Base-by-base conservation (phyloP, 2,113 vertebrate species). In the Mola mola region DNA sequence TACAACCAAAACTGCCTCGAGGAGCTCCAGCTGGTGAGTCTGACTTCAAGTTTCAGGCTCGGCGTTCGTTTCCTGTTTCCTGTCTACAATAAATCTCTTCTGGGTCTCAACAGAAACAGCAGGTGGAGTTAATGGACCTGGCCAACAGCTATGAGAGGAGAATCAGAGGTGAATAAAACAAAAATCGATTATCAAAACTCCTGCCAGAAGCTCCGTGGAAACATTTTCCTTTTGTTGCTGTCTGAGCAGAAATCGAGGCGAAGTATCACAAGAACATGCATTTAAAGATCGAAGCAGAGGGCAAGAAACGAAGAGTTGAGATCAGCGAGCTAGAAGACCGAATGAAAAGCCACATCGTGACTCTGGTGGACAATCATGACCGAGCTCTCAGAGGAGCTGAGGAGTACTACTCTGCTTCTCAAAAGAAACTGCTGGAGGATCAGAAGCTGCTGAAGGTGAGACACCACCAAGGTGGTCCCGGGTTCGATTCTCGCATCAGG, bases 391-490 rank as follows among this genome's bases (percentile, higher is more conserved):
- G 75, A 0, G 82, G 93, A 10, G 92, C 95, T 4, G 95, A 94
- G 78, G 94, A 93, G 79, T 94, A 94, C 76, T 95, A 94, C 82
- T 92, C 89, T 0, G 87, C 2, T 0, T 1, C 52, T 2, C 38
- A 94, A 4, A 90, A 89, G 57, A 94, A 92, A 0, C 75, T 92
- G 22, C 90, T 94, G 78, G 91, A 89, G 43, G 65, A 96, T 13
- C 94, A 93, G 86, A 93, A 58, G 48, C 61, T 78, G 8, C 92
- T 96, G 57, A 93, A 96, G 95, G 97, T 96, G 79, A 8, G 1
- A 15, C 9, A 25, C 19, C 1, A 6, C 37, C 5, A 10, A n/a
- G n/a, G n/a, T n/a, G n/a, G n/a, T n/a, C n/a, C n/a, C n/a, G n/a
- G n/a, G n/a, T n/a, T n/a, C n/a, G n/a, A n/a, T n/a, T 29, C 2